Percentiles rank a stretch among this genome's conserved stretches.
Evolutionary conservation across 2,888 invertebrate species (phyloP).

Genomic region (Meiosimyza platycephala): DNA sequence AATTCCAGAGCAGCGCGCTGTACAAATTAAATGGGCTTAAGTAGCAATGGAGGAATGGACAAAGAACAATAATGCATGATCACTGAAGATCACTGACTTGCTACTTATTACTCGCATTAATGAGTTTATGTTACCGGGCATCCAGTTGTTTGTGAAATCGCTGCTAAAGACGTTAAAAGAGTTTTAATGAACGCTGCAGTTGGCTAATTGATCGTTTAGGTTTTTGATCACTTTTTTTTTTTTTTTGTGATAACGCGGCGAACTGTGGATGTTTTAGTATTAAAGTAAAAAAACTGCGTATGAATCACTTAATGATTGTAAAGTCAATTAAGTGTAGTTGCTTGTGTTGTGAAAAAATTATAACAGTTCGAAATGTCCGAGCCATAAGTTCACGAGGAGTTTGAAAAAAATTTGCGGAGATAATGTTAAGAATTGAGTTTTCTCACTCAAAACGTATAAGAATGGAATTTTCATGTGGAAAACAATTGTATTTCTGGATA

Average conservation of each 20-base stretch:
- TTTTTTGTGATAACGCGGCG: constrained; percentile 12
- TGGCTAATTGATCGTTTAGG: constrained; percentile 49
- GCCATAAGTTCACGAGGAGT: too few species aligned
- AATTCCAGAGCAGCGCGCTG: constrained; percentile 36
- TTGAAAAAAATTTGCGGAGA: too few species aligned
- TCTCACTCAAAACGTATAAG: too few species aligned
- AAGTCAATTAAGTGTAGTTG: neutral
- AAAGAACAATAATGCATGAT: neutral
- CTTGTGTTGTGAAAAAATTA: too few species aligned
- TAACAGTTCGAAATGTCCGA: too few species aligned
- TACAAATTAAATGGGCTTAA: constrained; percentile 33
- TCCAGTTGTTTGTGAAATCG: constrained; percentile 32
- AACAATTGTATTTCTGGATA: too few species aligned
- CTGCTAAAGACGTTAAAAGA: neutral
- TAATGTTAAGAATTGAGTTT: too few species aligned
- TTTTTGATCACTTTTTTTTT: constrained; percentile 29
- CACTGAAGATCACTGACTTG: neutral
- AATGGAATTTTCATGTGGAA: too few species aligned
- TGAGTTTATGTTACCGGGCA: constrained; percentile 51
- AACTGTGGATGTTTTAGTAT: neutral
- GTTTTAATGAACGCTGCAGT: constrained; percentile 42
- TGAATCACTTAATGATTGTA: constrained; percentile 26
- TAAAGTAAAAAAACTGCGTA: constrained; percentile 10
- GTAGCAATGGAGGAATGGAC: neutral
- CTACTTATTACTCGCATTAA: constrained; percentile 40